Percentiles rank a stretch among this genome's conserved stretches.
These are phyloP conservation scores for Papilio aristodemus DNA, from an alignment of 1,140 invertebrate genomes.

Conservation along the genomic window DNA sequence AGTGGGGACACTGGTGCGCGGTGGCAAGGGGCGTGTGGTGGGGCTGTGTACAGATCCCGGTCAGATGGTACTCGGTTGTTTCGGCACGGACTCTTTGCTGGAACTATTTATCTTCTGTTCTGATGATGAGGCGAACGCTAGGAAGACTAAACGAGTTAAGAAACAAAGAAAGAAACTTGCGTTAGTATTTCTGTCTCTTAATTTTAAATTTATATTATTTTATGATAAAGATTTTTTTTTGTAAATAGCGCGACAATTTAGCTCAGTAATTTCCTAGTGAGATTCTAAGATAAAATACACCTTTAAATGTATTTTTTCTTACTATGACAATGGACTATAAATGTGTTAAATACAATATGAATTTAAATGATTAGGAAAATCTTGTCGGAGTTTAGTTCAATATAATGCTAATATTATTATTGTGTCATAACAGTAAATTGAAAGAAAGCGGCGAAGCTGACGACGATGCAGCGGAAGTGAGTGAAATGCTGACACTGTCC, in stretches of 20 bases:
- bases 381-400: no score
- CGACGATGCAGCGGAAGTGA: conserved; percentile 47
- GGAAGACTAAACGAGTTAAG: conserved; percentile 87
- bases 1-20: conserved; percentile 88
- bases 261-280: no score
- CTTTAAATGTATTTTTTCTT: no score
- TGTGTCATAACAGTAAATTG: conserved; percentile 53
- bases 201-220: not conserved
- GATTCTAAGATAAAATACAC: no score
- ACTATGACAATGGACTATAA: no score
- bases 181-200: conserved; percentile 69
- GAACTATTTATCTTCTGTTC: conserved; percentile 92
- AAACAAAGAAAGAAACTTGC: conserved; percentile 85
- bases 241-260: no score
- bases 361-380: no score
- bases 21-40: conserved; percentile 87
- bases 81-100: conserved; percentile 89
- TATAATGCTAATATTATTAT: conserved; percentile 19
- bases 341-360: no score
- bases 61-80: conserved; percentile 87
- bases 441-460: conserved; percentile 65
- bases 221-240: not conserved
- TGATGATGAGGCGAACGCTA: conserved; percentile 86
- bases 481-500: conserved; percentile 79
- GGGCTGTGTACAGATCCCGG: conserved; percentile 84